Conservation (phyloP, 2,888 invertebrate genomes). For the Synergus itoensis region DNA sequence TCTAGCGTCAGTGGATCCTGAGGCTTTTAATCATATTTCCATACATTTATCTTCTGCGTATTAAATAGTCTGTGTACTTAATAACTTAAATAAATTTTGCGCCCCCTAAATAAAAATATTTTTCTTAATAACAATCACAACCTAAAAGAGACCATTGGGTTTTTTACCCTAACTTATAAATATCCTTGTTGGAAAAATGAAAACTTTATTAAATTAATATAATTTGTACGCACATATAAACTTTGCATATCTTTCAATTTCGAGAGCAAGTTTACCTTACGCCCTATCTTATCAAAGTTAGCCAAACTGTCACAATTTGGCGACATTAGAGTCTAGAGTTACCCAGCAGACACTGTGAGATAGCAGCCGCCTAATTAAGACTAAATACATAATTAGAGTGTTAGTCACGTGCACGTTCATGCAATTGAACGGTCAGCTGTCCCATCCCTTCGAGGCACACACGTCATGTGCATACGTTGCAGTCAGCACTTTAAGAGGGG, state of each 20-base stretch:
- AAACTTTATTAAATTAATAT: not conserved
- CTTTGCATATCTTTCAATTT: constrained; percentile 35
- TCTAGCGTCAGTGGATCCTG: not conserved
- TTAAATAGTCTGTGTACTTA: not conserved
- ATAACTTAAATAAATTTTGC: no score
- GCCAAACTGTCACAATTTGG: constrained; percentile 40
- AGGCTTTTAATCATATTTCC: not conserved
- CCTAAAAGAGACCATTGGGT: not conserved
- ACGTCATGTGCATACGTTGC: constrained; percentile 64
- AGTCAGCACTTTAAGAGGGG: constrained; percentile 66
- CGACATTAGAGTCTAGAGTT: constrained; percentile 49
- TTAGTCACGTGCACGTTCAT: constrained; percentile 71
- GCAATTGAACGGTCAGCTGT: constrained; percentile 72
- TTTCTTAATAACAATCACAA: no score
- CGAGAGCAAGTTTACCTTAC: constrained; percentile 5
- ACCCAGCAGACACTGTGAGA: constrained; percentile 58
- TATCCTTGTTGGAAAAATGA: not conserved
- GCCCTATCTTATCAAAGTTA: constrained; percentile 41
- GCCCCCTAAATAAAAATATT: no score
- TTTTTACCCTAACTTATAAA: not conserved
- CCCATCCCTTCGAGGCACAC: constrained; percentile 63
- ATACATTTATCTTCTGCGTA: not conserved
- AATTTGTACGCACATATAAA: not conserved
- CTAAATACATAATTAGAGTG: constrained; percentile 75
- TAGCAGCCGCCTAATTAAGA: constrained; percentile 73